phyloP scores from a whole-genome alignment of 1,140 invertebrate genomes.

The Semibalanus balanoides region DNA sequence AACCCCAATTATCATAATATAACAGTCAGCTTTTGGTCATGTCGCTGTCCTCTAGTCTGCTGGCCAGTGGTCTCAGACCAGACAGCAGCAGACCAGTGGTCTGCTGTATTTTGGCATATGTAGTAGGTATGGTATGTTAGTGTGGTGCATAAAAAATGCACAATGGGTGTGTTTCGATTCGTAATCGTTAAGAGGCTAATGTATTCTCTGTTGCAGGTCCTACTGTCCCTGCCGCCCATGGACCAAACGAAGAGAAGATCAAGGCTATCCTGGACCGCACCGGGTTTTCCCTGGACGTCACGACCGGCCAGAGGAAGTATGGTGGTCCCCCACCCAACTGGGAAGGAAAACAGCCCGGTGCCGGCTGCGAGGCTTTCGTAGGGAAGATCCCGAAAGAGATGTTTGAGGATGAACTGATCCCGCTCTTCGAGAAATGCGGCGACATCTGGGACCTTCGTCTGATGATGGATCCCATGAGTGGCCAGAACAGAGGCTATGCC shows the following conservation, averaged over 20 bases:
- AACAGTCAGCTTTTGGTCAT: too few species aligned
- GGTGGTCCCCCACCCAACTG: slow-evolving; percentile 90
- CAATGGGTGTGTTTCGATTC: too few species aligned
- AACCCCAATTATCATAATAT: too few species aligned
- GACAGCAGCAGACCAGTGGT: too few species aligned
- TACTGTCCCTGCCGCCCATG: slow-evolving; percentile 32
- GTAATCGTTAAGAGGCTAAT: too few species aligned
- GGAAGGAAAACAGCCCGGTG: slow-evolving; percentile 74
- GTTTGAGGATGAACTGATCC: slow-evolving; percentile 97
- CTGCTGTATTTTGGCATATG: too few species aligned
- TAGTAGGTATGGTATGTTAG: too few species aligned
- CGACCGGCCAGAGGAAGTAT: slow-evolving; percentile 96
- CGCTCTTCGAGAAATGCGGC: slow-evolving; percentile 93
- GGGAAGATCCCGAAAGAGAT: slow-evolving; percentile 98
- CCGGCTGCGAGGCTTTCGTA: slow-evolving; percentile 96
- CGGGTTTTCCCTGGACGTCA: slow-evolving; percentile 93
- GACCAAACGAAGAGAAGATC: slow-evolving; percentile 90
- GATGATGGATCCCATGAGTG: slow-evolving; percentile 99
- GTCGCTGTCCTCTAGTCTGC: too few species aligned
- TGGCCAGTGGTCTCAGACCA: too few species aligned
- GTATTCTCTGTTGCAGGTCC: not conserved
- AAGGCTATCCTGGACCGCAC: slow-evolving; percentile 79
- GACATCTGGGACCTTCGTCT: slow-evolving; percentile 94
- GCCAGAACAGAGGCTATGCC: slow-evolving; percentile 93
- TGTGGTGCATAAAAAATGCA: too few species aligned